Base-by-base conservation (phyloP, 2,797 vertebrate species). In the Myotis vivesi region DNA sequence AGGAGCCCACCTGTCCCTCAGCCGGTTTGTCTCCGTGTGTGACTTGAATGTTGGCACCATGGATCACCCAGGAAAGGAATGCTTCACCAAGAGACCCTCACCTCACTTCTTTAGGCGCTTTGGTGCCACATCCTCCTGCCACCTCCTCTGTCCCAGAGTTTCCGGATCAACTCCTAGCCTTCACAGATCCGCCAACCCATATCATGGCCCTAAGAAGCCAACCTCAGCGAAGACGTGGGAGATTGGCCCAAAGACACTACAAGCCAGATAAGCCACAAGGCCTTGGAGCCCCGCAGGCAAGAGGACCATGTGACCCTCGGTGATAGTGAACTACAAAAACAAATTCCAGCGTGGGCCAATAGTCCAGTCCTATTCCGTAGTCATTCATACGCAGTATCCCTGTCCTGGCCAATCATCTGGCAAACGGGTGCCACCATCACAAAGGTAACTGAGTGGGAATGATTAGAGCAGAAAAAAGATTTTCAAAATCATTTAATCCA, bases 1-100 rank as follows among this genome's bases (percentile, higher is more conserved):
- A 53, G 82, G 82, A 79, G 46, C 44, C 49, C 91, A 86, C 69
- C 38, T 76, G 94, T 36, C 89, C 87, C 79, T 87, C 41, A 66
- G 73, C 41, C 6, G 36, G 73, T 38, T 84, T 82, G 41, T 82
- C 88, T 66, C 72, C 36, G 2, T 1, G n/a, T 1, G 1, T 77
- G 85, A 81, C 76, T n/a, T 17, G 62, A 36, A 85, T 15, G 77
- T 36, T 57, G 92, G 66, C 5, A 1, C 51, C 13, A 15, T 0
- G 0, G 8, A 51, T 44, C 59, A 16, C 38, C 36, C 17, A 28
- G 82, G 44, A 33, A 44, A 66, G 55, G 55, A 12, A 22, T 0
- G 0, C 23, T 8, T 57, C 19, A 28, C 68, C 2, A 1, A 13
- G 44, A 44, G 92, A 33, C 5, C 16, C 64, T 33, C 19, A 3